These are phyloP conservation scores for Carlito syrichta DNA, from an alignment of 2,113 vertebrate species.

Conservation along the genomic window DNA sequence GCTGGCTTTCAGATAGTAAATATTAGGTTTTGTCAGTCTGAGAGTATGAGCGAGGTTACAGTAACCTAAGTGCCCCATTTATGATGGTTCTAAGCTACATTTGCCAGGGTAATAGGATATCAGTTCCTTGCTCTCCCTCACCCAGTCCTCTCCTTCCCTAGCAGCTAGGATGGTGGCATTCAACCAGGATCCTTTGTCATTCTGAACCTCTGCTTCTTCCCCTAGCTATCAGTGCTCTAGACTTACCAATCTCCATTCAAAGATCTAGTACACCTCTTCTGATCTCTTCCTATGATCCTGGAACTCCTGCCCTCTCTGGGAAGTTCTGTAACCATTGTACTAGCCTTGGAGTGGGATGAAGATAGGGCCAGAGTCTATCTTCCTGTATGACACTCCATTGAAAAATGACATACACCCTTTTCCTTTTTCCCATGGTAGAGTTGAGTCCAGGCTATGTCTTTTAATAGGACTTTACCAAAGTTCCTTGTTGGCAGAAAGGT, in stretches of 20 bases:
- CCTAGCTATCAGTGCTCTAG: neutral
- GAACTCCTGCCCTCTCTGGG: neutral
- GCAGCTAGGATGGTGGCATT: neutral
- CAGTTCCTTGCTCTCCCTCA: neutral
- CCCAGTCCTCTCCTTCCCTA: neutral
- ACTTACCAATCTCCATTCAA: neutral
- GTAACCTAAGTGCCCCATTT: neutral
- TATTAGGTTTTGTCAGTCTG: neutral
- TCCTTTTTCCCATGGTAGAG: neutral
- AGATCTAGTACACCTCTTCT: neutral
- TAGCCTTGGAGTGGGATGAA: neutral
- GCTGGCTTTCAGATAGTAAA: neutral
- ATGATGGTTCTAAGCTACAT: neutral
- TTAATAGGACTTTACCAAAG: neutral
- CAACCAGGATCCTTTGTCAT: neutral
- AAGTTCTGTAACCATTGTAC: neutral
- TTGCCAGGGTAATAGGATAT: neutral
- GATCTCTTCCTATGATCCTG: neutral
- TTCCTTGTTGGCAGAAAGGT: neutral
- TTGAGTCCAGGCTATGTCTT: neutral
- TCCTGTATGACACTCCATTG: neutral
- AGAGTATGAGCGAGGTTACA: neutral
- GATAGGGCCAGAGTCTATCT: neutral
- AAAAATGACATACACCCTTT: neutral
- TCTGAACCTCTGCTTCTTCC: neutral